Conservation (phyloP, 2,113 vertebrate genomes). For the Bothrops jararaca region DNA sequence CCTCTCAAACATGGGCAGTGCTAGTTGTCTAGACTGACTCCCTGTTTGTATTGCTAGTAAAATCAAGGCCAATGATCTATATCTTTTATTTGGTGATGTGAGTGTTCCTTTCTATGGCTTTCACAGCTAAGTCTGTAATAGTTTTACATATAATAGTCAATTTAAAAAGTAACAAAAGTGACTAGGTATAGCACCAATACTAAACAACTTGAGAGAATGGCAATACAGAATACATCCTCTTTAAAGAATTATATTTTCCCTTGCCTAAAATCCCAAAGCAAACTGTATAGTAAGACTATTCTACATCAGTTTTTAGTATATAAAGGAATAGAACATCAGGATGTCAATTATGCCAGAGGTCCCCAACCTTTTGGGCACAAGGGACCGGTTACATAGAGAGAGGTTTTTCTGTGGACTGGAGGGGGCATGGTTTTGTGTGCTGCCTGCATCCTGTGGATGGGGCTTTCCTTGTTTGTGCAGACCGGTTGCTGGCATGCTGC, state of each 20-base stretch:
- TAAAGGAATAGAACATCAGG: neutral
- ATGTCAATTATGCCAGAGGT: neutral
- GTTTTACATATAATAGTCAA: neutral
- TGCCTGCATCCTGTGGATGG: too few relatives aligned
- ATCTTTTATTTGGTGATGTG: constrained; percentile 38
- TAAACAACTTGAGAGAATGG: neutral
- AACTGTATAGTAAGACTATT: neutral
- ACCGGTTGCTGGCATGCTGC: too few relatives aligned
- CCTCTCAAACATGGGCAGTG: constrained; percentile 46
- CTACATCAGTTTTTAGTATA: neutral
- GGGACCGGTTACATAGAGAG: too few relatives aligned
- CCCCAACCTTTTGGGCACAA: too few relatives aligned
- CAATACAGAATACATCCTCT: neutral
- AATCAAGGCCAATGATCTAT: constrained; percentile 54
- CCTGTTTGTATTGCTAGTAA: constrained; percentile 62
- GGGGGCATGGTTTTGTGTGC: too few relatives aligned
- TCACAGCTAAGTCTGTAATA: too few relatives aligned
- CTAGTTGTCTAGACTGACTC: constrained; percentile 56
- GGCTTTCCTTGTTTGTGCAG: too few relatives aligned
- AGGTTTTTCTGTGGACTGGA: too few relatives aligned
- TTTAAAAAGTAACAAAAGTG: neutral
- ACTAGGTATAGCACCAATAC: neutral
- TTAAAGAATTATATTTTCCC: neutral
- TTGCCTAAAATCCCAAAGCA: neutral
- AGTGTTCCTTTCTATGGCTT: neutral